Evolutionary conservation across 2,113 vertebrate species (phyloP).

Genomic region (Menidia beryllina): DNA sequence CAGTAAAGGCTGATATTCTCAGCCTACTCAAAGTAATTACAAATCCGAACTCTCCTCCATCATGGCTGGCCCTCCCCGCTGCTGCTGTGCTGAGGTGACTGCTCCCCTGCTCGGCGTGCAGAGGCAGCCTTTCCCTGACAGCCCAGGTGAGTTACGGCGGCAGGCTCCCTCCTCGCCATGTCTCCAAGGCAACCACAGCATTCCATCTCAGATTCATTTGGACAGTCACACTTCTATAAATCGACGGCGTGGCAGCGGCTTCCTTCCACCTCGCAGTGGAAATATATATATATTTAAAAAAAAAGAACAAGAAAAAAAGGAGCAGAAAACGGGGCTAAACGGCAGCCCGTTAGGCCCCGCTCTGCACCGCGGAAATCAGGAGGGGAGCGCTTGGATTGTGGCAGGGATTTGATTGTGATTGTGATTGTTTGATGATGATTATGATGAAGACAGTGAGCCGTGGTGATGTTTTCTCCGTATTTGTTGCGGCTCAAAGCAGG

Average conservation of each 20-base stretch:
- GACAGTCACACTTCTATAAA: slow-evolving; percentile 59
- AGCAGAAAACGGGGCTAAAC: slow-evolving; percentile 27
- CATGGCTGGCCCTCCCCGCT: slow-evolving; percentile 19
- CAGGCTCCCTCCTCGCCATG: slow-evolving; percentile 28
- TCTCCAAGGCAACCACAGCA: slow-evolving; percentile 72
- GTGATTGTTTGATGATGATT: slow-evolving; percentile 22
- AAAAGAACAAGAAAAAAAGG: slow-evolving; percentile 7
- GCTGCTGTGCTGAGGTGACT: slow-evolving; percentile 25
- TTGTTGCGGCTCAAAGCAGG: neutral
- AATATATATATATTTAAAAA: too few species aligned
- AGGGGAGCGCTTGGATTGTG: slow-evolving; percentile 7
- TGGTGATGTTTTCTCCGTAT: neutral
- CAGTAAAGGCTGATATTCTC: neutral
- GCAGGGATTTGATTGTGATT: slow-evolving; percentile 28
- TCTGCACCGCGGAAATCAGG: slow-evolving; percentile 32
- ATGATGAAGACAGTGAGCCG: neutral
- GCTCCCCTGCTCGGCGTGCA: slow-evolving; percentile 40
- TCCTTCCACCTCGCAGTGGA: slow-evolving; percentile 41
- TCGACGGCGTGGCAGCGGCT: slow-evolving; percentile 33
- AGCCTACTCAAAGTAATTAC: slow-evolving; percentile 42
- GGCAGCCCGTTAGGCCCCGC: slow-evolving; percentile 31
- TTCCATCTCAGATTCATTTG: slow-evolving; percentile 67
- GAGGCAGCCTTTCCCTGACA: slow-evolving; percentile 33
- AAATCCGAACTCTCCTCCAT: slow-evolving; percentile 29
- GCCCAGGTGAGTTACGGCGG: slow-evolving; percentile 48